Evolutionary conservation across 2,888 invertebrate species (phyloP).

Genomic region (Microdon myrmicae): DNA sequence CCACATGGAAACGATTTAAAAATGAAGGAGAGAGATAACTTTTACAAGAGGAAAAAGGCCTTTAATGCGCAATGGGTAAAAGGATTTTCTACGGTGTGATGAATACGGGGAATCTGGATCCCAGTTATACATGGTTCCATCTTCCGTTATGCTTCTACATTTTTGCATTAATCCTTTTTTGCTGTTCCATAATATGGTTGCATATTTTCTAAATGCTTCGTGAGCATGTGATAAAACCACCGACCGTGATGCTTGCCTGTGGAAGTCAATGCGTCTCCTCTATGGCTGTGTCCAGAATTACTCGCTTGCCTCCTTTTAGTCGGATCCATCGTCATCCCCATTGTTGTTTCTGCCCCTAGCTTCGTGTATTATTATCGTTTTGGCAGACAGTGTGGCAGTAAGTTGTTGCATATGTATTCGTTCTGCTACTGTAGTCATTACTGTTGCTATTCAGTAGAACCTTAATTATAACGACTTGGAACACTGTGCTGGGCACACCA

Average conservation of each 20-base stretch:
- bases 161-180: background rate
- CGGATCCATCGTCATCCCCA: slow-evolving; percentile 17
- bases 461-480: slow-evolving; percentile 45
- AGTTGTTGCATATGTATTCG: slow-evolving; percentile 44
- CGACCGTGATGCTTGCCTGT: slow-evolving; percentile 45
- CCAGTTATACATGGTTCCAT: slow-evolving; percentile 35
- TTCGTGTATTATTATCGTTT: slow-evolving; percentile 38
- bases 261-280: no score
- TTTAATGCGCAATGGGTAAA: no score
- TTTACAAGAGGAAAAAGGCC: slow-evolving; percentile 12
- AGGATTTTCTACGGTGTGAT: slow-evolving; percentile 50
- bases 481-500: no score
- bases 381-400: slow-evolving; percentile 34
- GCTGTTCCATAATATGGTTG: slow-evolving; percentile 35
- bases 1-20: slow-evolving; percentile 32
- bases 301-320: background rate
- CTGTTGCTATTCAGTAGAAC: slow-evolving; percentile 42
- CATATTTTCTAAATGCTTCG: slow-evolving; percentile 51
- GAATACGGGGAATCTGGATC: slow-evolving; percentile 48
- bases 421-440: slow-evolving; percentile 46
- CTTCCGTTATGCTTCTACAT: slow-evolving; percentile 14
- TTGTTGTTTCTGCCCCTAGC: slow-evolving; percentile 34
- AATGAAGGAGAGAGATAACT: slow-evolving; percentile 9
- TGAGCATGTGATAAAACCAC: slow-evolving; percentile 52
- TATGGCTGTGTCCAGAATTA: slow-evolving; percentile 9